Percentiles rank a stretch among this genome's conserved stretches.
These are phyloP conservation scores for Entomobrya multifasciata DNA, from an alignment of 2,888 invertebrate genomes.

Conservation along the genomic window DNA sequence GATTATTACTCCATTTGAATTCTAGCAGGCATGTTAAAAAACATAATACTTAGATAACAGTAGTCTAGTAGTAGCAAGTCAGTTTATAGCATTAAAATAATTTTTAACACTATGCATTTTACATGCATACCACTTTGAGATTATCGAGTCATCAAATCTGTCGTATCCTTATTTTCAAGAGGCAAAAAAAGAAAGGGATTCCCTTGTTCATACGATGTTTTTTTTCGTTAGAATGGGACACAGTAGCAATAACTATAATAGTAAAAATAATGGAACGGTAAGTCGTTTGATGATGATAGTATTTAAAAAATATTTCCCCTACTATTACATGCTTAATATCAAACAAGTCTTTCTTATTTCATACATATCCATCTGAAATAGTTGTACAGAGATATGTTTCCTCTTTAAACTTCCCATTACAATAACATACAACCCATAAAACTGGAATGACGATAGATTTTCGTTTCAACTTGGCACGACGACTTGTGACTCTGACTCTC, in stretches of 20 bases:
- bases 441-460: constrained; percentile 48
- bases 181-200: constrained; percentile 12
- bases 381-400: constrained; percentile 11
- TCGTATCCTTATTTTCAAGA: constrained; percentile 35
- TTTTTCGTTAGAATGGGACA: not conserved
- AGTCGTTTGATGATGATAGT: constrained; percentile 32
- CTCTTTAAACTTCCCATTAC: constrained; percentile 25
- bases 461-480: constrained; percentile 69
- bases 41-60: too few species aligned
- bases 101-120: too few species aligned
- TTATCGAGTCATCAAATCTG: constrained; percentile 37
- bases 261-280: constrained; percentile 37
- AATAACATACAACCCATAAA: constrained; percentile 50
- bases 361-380: constrained; percentile 23
- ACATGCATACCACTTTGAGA: constrained; percentile 21
- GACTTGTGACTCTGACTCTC: constrained; percentile 70
- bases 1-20: constrained; percentile 53
- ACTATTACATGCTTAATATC: constrained; percentile 18
- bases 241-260: constrained; percentile 12
- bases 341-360: not conserved
- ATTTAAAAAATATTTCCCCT: not conserved
- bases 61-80: too few species aligned
- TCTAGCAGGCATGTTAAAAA: too few species aligned
- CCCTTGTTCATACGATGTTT: constrained; percentile 1
- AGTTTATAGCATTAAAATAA: too few species aligned